These are phyloP conservation scores for Gallinago media DNA, from an alignment of 2,113 vertebrate genomes.

Conservation along the genomic window DNA sequence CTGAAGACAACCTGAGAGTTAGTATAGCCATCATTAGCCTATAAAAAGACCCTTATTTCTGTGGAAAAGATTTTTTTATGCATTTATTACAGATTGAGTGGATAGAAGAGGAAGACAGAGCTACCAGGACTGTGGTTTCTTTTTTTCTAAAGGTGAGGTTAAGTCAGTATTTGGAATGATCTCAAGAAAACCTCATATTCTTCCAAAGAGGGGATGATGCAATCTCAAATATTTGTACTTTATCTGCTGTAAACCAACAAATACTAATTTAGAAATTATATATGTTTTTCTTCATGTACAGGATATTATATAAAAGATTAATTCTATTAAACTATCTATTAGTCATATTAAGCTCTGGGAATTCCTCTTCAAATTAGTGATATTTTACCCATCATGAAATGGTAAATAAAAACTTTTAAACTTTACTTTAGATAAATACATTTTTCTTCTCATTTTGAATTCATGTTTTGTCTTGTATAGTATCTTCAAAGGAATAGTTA, in stretches of 20 bases:
- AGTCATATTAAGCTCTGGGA: neutral
- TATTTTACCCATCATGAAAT: neutral
- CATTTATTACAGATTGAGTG: neutral
- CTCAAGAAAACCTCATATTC: neutral
- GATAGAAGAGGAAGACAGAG: neutral
- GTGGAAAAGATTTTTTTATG: neutral
- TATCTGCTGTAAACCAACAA: constrained; percentile 35
- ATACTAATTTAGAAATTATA: neutral
- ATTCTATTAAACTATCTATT: neutral
- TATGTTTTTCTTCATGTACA: constrained; percentile 13
- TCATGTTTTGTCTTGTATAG: neutral
- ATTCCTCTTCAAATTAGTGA: neutral
- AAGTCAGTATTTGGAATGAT: neutral
- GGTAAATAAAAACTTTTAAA: neutral
- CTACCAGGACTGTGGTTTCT: neutral
- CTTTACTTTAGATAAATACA: neutral
- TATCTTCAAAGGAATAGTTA: neutral
- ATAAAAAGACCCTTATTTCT: neutral
- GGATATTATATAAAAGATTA: neutral
- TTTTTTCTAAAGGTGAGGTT: neutral
- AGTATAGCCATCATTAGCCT: neutral
- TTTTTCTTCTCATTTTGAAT: neutral
- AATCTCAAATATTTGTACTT: neutral
- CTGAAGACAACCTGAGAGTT: neutral
- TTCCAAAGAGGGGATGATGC: neutral